Conservation (phyloP, 2,113 vertebrate species). For the Tychaedon coryphoeus region DNA sequence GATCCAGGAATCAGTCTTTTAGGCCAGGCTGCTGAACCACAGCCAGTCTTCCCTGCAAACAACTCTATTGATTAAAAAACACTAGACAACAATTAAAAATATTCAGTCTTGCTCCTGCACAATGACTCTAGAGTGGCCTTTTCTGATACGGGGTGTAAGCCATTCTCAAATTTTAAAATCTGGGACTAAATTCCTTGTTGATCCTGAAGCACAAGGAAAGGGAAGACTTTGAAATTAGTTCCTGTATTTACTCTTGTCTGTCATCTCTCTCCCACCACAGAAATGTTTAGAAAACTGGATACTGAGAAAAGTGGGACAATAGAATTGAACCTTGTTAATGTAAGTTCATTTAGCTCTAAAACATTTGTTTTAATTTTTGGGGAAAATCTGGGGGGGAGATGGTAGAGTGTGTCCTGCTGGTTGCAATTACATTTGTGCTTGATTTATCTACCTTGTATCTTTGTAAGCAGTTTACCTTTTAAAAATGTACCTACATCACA, state of each 20-base stretch:
- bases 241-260: neutral
- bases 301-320: conserved; percentile 70
- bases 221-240: neutral
- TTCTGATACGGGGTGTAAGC: neutral
- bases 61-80: neutral
- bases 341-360: conserved; percentile 51
- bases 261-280: conserved; percentile 40
- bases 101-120: neutral
- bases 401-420: neutral
- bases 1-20: neutral
- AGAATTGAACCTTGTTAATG: conserved; percentile 69
- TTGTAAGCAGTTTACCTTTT: neutral
- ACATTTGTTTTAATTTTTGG: neutral
- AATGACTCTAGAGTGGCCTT: neutral
- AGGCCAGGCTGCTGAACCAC: neutral
- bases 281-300: conserved; percentile 79
- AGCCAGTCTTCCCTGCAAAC: neutral
- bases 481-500: neutral
- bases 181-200: neutral
- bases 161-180: neutral
- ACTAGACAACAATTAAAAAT: neutral
- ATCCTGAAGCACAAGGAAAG: neutral
- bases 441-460: neutral
- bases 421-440: neutral
- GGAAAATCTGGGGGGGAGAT: fast-evolving